A percentile compares a stretch with the other conserved stretches of the same genome.
Conservation (phyloP, 2,888 invertebrate species). For the Steinernema scapterisci region DNA sequence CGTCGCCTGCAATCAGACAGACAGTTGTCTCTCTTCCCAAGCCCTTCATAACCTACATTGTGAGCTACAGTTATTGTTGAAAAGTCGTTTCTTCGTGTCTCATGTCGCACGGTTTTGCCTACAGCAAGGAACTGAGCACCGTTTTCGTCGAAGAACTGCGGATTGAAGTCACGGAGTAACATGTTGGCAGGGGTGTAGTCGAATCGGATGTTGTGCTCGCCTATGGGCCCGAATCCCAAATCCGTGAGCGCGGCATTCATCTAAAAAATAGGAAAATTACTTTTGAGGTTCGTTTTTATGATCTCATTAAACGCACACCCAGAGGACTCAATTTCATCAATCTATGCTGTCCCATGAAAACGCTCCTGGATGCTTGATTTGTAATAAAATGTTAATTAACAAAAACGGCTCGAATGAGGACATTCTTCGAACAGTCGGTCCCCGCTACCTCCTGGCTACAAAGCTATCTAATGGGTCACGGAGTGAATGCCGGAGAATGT, state of each 20-base stretch:
- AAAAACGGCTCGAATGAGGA: neutral
- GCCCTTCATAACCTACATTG: neutral
- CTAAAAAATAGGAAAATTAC: neutral
- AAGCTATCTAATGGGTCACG: neutral
- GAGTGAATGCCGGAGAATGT: neutral
- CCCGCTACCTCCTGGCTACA: neutral
- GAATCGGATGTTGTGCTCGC: slow-evolving; percentile 38
- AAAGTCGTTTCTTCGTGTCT: neutral
- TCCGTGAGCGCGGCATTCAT: neutral
- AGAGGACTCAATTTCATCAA: neutral
- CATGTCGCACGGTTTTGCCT: slow-evolving; percentile 24
- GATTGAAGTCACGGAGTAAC: slow-evolving; percentile 41
- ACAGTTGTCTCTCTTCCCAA: too few species aligned
- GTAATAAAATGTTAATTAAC: slow-evolving; percentile 4
- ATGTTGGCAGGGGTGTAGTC: slow-evolving; percentile 36
- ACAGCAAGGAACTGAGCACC: slow-evolving; percentile 37
- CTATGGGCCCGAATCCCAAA: slow-evolving; percentile 29
- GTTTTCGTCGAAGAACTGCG: slow-evolving; percentile 35
- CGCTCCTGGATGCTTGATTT: neutral
- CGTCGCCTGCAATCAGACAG: neutral
- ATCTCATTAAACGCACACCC: slow-evolving; percentile 1
- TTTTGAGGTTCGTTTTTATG: neutral
- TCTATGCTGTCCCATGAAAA: neutral
- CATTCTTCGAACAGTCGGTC: neutral
- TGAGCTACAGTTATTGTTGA: neutral